Conservation (phyloP, 2,888 invertebrate genomes). For the Ephialtes manifestator region DNA sequence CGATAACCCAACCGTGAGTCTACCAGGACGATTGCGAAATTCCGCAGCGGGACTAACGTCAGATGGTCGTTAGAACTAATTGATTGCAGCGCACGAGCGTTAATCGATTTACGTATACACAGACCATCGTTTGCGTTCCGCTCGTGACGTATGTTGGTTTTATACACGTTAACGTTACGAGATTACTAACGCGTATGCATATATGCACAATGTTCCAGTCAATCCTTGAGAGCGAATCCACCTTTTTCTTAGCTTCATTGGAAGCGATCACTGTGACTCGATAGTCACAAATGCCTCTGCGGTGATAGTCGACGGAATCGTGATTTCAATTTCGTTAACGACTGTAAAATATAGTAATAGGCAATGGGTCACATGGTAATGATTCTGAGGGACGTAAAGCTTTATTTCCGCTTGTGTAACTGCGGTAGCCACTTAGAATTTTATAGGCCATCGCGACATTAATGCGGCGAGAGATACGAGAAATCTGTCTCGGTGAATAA, state of each 20-base stretch:
- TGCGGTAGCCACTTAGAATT: not conserved
- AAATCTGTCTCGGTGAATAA: not conserved
- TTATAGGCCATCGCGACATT: constrained; percentile 9
- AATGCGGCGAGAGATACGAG: not conserved
- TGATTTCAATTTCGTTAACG: constrained; percentile 15
- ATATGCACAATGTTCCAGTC: not conserved
- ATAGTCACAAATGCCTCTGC: constrained; percentile 14
- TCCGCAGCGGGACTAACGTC: constrained; percentile 28
- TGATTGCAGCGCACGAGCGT: constrained; percentile 49
- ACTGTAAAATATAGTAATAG: not conserved
- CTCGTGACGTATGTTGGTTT: constrained; percentile 27
- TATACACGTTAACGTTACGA: constrained; percentile 12
- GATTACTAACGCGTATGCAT: not conserved
- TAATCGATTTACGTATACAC: constrained; percentile 53
- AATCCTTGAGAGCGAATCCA: constrained; percentile 13
- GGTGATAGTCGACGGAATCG: constrained; percentile 17
- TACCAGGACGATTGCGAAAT: constrained; percentile 40
- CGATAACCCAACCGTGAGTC: constrained; percentile 26
- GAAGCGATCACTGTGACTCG: constrained; percentile 15
- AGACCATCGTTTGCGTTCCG: not conserved
- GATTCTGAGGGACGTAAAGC: not conserved
- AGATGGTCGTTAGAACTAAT: constrained; percentile 56
- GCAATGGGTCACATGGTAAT: not conserved
- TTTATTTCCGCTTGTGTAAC: constrained; percentile 25
- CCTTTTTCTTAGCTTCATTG: not conserved